phyloP scores from a whole-genome alignment of 2,113 vertebrate genomes.

The Prietella phreatophila region DNA sequence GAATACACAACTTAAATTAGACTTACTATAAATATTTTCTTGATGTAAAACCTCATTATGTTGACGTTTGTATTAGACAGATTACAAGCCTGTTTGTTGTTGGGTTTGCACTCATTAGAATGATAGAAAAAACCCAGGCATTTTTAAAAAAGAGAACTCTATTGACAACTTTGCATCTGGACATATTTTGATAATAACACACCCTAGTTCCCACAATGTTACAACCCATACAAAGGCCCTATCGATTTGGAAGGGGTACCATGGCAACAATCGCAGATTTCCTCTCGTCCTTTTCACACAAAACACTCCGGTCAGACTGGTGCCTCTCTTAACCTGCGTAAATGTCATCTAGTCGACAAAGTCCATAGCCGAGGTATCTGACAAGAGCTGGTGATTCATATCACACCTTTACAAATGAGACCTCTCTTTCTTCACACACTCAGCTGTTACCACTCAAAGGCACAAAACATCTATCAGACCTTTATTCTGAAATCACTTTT shows the following conservation, averaged over 20 bases:
- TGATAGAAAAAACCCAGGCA: not conserved
- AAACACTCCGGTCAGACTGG: conserved; percentile 12
- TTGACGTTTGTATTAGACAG: not conserved
- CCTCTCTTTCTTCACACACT: not conserved
- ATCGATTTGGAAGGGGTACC: conserved; percentile 9
- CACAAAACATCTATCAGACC: not conserved
- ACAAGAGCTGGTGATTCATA: conserved; percentile 23
- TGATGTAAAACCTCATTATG: not conserved
- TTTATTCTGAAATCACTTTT: not conserved
- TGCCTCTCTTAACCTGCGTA: conserved; percentile 36
- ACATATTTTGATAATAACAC: not conserved
- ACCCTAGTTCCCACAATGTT: not conserved
- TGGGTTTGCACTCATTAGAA: not conserved
- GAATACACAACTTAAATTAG: not conserved
- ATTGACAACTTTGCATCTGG: not conserved
- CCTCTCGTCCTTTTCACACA: conserved; percentile 14
- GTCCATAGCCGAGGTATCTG: not conserved
- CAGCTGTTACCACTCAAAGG: not conserved
- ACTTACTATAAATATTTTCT: not conserved
- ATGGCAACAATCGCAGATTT: conserved; percentile 34
- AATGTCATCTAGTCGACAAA: conserved; percentile 30
- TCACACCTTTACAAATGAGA: conserved; percentile 22
- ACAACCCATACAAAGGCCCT: not conserved
- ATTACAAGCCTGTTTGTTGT: not conserved
- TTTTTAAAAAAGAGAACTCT: not conserved